These are phyloP conservation scores for Chymomyza fuscimana DNA, from an alignment of 2,888 invertebrate genomes.

Conservation along the genomic window DNA sequence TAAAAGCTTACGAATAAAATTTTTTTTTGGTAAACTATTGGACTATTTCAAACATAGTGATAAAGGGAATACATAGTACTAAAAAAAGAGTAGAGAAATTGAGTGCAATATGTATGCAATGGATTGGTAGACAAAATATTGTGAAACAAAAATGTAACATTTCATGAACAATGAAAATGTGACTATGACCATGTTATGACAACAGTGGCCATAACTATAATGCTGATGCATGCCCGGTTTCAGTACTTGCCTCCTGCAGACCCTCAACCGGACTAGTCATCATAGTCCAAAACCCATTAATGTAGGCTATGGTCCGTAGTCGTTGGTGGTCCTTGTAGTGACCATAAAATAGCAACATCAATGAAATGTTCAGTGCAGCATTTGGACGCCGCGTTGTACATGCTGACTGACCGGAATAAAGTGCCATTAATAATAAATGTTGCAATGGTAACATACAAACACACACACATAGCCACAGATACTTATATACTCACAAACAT, in stretches of 20 bases:
- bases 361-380: conserved; percentile 58
- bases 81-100: too few species aligned
- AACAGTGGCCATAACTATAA: conserved; percentile 38
- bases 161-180: conserved; percentile 57
- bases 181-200: conserved; percentile 58
- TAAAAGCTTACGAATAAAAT: too few species aligned
- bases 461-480: conserved; percentile 12
- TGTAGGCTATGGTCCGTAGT: background rate
- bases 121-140: background rate
- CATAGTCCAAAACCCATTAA: background rate
- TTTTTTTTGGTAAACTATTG: too few species aligned
- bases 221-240: conserved; percentile 26
- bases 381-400: conserved; percentile 21
- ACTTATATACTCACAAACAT: conserved; percentile 7
- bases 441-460: conserved; percentile 43
- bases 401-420: conserved; percentile 67
- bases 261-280: background rate
- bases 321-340: conserved; percentile 33
- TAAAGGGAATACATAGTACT: too few species aligned
- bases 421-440: conserved; percentile 75
- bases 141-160: conserved; percentile 43
- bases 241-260: background rate
- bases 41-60: too few species aligned
- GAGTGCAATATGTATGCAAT: background rate
- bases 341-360: conserved; percentile 70